Base-by-base conservation (phyloP, 2,113 vertebrate species). In the Cottus gobio region DNA sequence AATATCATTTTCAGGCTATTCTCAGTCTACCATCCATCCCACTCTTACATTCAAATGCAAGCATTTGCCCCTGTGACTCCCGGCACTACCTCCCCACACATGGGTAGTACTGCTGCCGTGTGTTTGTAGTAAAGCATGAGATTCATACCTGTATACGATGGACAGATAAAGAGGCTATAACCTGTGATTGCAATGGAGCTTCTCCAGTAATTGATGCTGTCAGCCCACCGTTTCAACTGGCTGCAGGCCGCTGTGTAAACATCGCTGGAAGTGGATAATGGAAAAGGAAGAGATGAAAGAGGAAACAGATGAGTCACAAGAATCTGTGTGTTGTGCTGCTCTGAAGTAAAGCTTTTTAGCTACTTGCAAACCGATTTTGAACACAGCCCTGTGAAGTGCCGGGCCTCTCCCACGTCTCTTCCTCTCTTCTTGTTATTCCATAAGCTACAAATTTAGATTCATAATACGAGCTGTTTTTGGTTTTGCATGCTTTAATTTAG, bases 251-350 rank as follows among this genome's bases (percentile, higher is more conserved):
- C 48, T 62, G 73, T 77, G 85, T 83, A 80, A 82, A 84, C 70
- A 37, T 46, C 2, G 39, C 50, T 72, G 75, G 63, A 65, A 74
- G 83, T 79, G 57, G 70, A 86, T 86, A 87, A 92, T 83, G 20
- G 75, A 85, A 72, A 72, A 79, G 44, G 79, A 78, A 80, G 64
- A 82, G 75, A 89, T 85, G 72, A 87, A 87, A 85, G 79, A 81
- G 57, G 70, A 75, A 78, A 26, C 63, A 83, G 69, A 80, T 77
- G 75, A 90, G 90, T 88, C 79, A 70, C 50, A 16, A 71, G 26
- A 34, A 16, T 72, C 71, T 60, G n/a, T 39, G 28, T 82, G 78
- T 77, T 70, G 76, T 81, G 46, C 74, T 58, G 30, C 67, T 86
- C 71, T 80, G 83, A 82, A 76, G 58, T 60, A 57, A 87, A 77